A percentile compares a stretch with the other conserved stretches of the same genome.
These are phyloP conservation scores for Pogonognathellus flavescens DNA, from an alignment of 1,140 invertebrate genomes.

Conservation along the genomic window DNA sequence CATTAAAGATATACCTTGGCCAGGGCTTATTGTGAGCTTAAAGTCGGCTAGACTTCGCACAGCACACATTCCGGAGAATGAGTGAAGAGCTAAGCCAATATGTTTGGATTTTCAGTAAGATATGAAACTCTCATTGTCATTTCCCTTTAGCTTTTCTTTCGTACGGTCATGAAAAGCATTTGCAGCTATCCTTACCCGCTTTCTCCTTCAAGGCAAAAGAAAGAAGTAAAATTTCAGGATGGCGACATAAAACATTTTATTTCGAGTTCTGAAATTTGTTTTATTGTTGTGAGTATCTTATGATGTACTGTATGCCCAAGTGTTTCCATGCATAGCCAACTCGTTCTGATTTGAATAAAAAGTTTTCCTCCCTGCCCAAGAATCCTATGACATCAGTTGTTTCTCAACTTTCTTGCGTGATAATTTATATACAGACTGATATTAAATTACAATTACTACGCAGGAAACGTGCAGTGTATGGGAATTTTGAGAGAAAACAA, in stretches of 20 bases:
- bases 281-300: slow-evolving; percentile 45
- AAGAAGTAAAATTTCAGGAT: slow-evolving; percentile 38
- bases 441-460: slow-evolving; percentile 40
- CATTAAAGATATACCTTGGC: no score
- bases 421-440: slow-evolving; percentile 29
- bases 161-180: slow-evolving; percentile 41
- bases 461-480: not conserved
- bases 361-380: not conserved
- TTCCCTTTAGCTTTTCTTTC: slow-evolving; percentile 30
- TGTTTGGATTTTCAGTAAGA: slow-evolving; percentile 37
- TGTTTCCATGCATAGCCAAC: not conserved
- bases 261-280: slow-evolving; percentile 44
- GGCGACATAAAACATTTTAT: slow-evolving; percentile 47
- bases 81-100: not conserved
- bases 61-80: not conserved
- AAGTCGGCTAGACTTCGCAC: not conserved
- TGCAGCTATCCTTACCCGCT: slow-evolving; percentile 31
- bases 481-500: no score
- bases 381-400: slow-evolving; percentile 42
- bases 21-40: no score
- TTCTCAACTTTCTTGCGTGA: slow-evolving; percentile 28
- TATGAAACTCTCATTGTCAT: slow-evolving; percentile 43
- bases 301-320: slow-evolving; percentile 26
- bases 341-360: slow-evolving; percentile 40
- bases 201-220: slow-evolving; percentile 30